Base-by-base conservation (phyloP, 2,888 invertebrate genomes). In the Sphinx pinastri region DNA sequence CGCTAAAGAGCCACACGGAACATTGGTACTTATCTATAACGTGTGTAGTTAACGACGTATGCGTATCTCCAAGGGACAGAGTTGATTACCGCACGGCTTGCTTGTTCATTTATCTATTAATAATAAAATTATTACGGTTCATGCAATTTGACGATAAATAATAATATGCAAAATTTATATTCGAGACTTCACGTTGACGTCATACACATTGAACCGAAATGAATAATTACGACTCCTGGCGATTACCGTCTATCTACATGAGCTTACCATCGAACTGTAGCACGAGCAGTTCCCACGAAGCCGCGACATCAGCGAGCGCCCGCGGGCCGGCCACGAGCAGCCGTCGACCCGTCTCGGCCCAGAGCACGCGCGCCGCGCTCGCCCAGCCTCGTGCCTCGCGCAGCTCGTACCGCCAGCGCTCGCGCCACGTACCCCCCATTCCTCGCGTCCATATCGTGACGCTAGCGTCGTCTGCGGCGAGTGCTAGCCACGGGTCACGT, bases 301-400 rank as follows among this genome's bases (percentile, higher is more conserved):
- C 73, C 70, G 79, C 75, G 58, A 85, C 84, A 71, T 75, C 79
- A 47, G 80, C 77, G 60, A 90, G 86, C 72, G 83, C 83, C 19
- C 85, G 82, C 68, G 80, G 79, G n/a, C 91, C 91, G 10, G 83
- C 81, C 47, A 87, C 74, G 74, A 91, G 83, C 75, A 91, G 84
- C 3, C 86, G 84, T n/a, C 72, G 70, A 14, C 73, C 72, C 49
- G 45, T 71, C 63, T 79, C 77, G 69, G 68, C 67, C 72, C 38
- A 59, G 51, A 19, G 72, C 74, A 72, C 71, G 71, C 71, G 66
- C 70, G 71, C 70, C 68, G 70, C 68, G 69, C 70, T 70, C 74
- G 69, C 69, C 73, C 75, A 73, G 66, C 74, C 70, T 54, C 74
- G 72, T 47, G 31, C 14, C 38, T 47, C 70, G 13, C 58, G 49